phyloP scores from a whole-genome alignment of 2,113 vertebrate species.

The Arothron firmamentum region DNA sequence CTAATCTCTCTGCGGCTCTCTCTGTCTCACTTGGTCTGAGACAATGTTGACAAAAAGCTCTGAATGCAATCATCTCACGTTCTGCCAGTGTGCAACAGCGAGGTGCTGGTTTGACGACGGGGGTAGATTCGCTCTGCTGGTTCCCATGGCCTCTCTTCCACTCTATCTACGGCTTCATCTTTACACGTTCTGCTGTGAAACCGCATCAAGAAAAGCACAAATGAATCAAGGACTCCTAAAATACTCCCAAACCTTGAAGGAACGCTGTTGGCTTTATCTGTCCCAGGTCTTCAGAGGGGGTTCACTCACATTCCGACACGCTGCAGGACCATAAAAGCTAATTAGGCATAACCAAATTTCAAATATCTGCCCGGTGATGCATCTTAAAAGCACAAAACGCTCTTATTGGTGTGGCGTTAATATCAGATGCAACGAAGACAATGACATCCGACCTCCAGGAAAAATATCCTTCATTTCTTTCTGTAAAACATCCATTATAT shows the following conservation, averaged over 20 bases:
- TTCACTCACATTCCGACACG: no score
- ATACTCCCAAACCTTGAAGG: no score
- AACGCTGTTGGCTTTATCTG: no score
- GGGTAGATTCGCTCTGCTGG: slow-evolving; percentile 38
- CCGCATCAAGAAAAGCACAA: background rate
- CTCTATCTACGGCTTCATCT: slow-evolving; percentile 30
- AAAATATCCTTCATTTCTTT: no score
- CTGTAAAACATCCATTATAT: background rate
- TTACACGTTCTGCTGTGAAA: slow-evolving; percentile 9
- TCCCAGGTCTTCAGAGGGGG: no score
- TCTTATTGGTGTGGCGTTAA: no score
- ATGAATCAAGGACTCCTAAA: background rate
- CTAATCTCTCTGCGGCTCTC: slow-evolving; percentile 23
- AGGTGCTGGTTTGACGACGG: slow-evolving; percentile 27
- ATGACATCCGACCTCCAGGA: no score
- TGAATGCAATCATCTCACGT: slow-evolving; percentile 57
- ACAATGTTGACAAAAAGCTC: slow-evolving; percentile 59
- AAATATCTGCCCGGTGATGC: no score
- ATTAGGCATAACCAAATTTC: no score
- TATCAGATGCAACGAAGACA: no score
- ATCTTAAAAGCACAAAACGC: no score
- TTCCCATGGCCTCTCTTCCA: slow-evolving; percentile 19
- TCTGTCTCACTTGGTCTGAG: slow-evolving; percentile 43
- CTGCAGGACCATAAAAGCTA: no score
- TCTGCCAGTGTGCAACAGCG: slow-evolving; percentile 32